phyloP scores from a whole-genome alignment of 2,888 invertebrate genomes.

The Pantelozetes paolii region DNA sequence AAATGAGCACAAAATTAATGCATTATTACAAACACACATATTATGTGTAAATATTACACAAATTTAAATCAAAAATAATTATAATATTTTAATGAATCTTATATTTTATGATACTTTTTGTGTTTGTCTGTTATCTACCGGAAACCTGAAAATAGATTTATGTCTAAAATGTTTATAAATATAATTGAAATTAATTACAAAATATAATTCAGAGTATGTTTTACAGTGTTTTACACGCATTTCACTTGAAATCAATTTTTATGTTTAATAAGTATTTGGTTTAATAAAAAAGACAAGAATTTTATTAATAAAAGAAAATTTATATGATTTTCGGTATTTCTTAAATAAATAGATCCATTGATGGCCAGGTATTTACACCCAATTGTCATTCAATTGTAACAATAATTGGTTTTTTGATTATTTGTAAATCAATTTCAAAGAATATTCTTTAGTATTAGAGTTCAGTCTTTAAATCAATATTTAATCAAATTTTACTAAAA shows the following conservation, averaged over 20 bases:
- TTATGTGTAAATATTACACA: slow-evolving; percentile 8
- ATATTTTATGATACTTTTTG: neutral
- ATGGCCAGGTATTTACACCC: neutral
- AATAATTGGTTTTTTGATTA: too few species aligned
- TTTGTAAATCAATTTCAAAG: too few species aligned
- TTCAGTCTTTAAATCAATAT: too few species aligned
- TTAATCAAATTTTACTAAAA: too few species aligned
- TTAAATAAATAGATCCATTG: neutral
- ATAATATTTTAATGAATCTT: neutral
- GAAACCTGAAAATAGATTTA: slow-evolving; percentile 4
- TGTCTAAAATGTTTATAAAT: neutral
- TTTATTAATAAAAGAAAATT: too few species aligned
- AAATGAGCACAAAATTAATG: neutral
- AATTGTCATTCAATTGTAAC: too few species aligned
- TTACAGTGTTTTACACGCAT: neutral
- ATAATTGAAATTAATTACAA: neutral
- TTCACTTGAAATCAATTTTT: neutral
- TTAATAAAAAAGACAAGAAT: neutral
- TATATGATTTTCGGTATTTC: too few species aligned
- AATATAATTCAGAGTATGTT: neutral
- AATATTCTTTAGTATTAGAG: neutral
- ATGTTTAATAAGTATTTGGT: neutral
- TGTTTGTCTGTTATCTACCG: slow-evolving; percentile 1
- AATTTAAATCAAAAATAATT: neutral
- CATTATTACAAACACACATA: neutral